Conservation (phyloP, 1,140 invertebrate genomes). For the Diploscapter pachys region DNA sequence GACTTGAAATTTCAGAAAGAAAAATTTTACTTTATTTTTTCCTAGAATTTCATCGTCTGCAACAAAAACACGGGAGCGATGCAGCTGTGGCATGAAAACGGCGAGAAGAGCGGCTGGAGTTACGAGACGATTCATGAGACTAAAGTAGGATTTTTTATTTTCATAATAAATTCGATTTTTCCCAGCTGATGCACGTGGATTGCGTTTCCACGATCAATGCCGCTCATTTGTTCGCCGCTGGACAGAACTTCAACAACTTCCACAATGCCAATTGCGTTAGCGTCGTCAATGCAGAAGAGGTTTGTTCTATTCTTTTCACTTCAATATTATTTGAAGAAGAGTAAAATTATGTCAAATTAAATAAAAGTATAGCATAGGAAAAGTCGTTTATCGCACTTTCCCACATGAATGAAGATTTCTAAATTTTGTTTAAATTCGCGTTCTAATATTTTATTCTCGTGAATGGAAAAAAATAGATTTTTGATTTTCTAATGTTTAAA, state of each 20-base stretch:
- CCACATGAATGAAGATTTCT: not conserved
- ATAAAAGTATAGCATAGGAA: not conserved
- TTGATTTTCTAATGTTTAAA: not conserved
- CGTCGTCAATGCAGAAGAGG: no score
- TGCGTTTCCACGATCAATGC: not conserved
- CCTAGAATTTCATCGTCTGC: slow-evolving; percentile 1
- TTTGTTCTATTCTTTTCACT: no score
- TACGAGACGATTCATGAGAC: not conserved
- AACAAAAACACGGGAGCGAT: not conserved
- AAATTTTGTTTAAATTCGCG: not conserved
- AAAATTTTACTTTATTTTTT: not conserved
- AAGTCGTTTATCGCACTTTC: no score
- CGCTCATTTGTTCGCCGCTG: not conserved
- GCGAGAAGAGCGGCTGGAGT: not conserved
- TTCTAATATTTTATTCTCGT: not conserved
- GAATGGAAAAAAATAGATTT: not conserved
- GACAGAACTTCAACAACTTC: not conserved
- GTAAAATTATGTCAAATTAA: not conserved
- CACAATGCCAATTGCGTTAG: no score
- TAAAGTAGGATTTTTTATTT: not conserved
- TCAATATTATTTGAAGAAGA: not conserved
- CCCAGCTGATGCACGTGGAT: not conserved
- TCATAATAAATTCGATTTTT: not conserved
- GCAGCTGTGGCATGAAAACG: not conserved
- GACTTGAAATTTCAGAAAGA: not conserved